Evolutionary conservation across 1,140 invertebrate species (phyloP).

Genomic region (Vanessa atalanta): DNA sequence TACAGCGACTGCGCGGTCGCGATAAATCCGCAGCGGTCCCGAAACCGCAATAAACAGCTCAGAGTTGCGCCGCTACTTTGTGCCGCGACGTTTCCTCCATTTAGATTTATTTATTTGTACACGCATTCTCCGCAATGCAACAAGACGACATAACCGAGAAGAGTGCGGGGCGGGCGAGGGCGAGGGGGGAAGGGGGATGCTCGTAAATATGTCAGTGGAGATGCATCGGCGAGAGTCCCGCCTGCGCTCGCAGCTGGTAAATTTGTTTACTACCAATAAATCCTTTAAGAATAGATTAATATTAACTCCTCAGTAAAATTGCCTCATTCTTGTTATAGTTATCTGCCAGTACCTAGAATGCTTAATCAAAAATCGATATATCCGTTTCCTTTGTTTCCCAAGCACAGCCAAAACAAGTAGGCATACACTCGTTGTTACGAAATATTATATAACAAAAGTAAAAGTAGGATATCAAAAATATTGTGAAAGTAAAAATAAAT

Average conservation of each 20-base stretch:
- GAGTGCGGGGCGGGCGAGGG: background rate
- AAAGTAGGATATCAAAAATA: background rate
- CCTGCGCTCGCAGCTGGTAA: constrained; percentile 24
- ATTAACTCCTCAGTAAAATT: background rate
- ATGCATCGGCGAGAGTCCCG: constrained; percentile 43
- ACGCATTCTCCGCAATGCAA: constrained; percentile 44
- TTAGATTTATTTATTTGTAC: constrained; percentile 63
- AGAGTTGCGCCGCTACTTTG: constrained; percentile 1
- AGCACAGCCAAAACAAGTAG: too few species aligned
- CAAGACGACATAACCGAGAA: constrained; percentile 28
- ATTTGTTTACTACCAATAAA: background rate
- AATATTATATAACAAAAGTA: background rate
- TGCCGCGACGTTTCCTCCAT: constrained; percentile 52
- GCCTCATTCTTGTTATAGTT: background rate
- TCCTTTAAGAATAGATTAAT: background rate
- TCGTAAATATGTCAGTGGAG: constrained; percentile 61
- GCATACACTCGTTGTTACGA: background rate
- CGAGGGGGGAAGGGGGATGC: constrained; percentile 24
- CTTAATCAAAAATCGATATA: too few species aligned
- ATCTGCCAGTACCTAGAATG: too few species aligned
- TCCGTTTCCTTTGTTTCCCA: too few species aligned
- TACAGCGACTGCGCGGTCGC: background rate
- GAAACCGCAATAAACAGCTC: constrained; percentile 16
- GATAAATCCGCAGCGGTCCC: constrained; percentile 20
- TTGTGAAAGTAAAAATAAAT: background rate